Evolutionary conservation across 2,888 invertebrate genomes (phyloP), one percentile per base, ranked within the genome.

Genomic region (Keiferia lycopersicella): DNA sequence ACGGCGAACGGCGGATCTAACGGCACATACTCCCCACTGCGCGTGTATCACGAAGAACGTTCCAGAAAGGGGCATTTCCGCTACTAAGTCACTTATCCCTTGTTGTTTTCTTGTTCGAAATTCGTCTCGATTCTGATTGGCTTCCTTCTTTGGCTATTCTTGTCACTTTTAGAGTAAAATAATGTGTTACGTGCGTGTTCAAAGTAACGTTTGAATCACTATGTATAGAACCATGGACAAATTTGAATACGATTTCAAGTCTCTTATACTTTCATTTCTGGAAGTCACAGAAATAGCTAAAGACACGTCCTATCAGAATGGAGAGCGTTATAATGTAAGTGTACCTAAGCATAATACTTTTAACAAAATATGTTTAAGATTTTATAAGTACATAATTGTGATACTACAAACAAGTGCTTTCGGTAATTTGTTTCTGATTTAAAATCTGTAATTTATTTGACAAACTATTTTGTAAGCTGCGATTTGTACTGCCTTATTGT

Each of bases 11-110:
- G 92, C 62, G 84, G 84, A 26, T 86, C 93, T 2, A 95, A 95
- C 75, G 95, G 96, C 62, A 94, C 93, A 68, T 96, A 96, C 79
- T 95, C 96, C 16, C 96, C 96, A 0, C 92, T 96, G 80, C 91
- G 96, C 73, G 96, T 96, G 12, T 96, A 96, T 78, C 96, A 96
- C 84, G 96, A 96, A 78, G 95, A 95, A 76, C 93, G 95, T 76
- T 96, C 95, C 68, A 94, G 94, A 79, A 96, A 96, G 85, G 96
- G 96, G 67, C 96, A 96, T 80, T 96, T 96, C 91, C 94, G 96
- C 82, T 96, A 96, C 85, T 51, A 50, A 93, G 67, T 66, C 60
- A 64, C 39, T 48, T 41, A 18, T 20, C 41, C 14, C 34, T 48
- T 57, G 16, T 60, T 56, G 30, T 53, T 51, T 4, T 38, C 39